These are phyloP conservation scores for Megaceryle torquata DNA, from an alignment of 2,113 vertebrate species.

Conservation along the genomic window DNA sequence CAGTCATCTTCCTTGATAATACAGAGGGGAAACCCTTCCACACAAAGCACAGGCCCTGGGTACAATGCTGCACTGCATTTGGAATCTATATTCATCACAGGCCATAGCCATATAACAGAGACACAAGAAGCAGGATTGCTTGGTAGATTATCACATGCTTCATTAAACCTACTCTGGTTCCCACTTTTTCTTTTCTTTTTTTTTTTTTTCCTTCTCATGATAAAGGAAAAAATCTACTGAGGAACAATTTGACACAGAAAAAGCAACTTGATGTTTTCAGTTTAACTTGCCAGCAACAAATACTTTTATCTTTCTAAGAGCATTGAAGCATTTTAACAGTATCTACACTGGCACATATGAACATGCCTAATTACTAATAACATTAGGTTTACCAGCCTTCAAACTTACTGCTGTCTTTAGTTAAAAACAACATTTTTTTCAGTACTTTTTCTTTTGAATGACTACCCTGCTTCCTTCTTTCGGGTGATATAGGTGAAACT, in stretches of 20 bases:
- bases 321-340: background rate
- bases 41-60: background rate
- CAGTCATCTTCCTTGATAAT: background rate
- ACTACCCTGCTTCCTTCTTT: background rate
- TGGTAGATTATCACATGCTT: background rate
- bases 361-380: background rate
- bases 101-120: rapidly evolving
- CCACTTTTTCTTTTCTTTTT: background rate
- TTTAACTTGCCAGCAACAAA: background rate
- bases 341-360: background rate
- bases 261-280: background rate
- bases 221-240: background rate
- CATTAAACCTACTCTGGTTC: background rate
- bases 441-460: background rate
- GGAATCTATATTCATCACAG: background rate
- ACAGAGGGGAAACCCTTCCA: background rate
- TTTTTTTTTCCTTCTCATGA: background rate
- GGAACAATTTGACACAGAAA: background rate
- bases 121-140: background rate
- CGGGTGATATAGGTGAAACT: too few relatives aligned
- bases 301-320: background rate
- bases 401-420: background rate
- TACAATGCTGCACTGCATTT: background rate
- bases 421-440: background rate
- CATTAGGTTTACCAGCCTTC: background rate